Percentiles rank a stretch among this genome's conserved stretches.
Conservation (phyloP, 2,797 vertebrate species). For the Toxotes lorentzi region DNA sequence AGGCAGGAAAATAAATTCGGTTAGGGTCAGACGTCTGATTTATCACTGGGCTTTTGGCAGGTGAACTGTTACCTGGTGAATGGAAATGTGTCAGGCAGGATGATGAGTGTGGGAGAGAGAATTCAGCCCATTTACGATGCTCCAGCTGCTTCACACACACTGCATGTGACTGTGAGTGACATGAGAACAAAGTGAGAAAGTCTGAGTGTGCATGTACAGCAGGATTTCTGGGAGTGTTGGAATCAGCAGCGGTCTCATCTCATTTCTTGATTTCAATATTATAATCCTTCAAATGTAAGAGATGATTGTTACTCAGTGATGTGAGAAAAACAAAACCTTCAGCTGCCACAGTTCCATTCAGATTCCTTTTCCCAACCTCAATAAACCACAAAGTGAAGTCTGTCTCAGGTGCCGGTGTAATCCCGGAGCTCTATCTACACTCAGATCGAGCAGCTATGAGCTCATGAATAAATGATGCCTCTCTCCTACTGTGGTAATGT, state of each 20-base stretch:
- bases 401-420: slow-evolving; percentile 23
- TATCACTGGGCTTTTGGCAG: slow-evolving; percentile 45
- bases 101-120: slow-evolving; percentile 40
- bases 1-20: slow-evolving; percentile 26
- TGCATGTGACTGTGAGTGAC: slow-evolving; percentile 25
- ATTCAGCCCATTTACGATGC: slow-evolving; percentile 60
- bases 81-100: slow-evolving; percentile 39
- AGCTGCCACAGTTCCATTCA: not conserved
- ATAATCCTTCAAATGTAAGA: slow-evolving; percentile 23
- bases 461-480: slow-evolving; percentile 73
- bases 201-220: slow-evolving; percentile 11
- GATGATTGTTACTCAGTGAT: not conserved
- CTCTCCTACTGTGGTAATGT: slow-evolving; percentile 47
- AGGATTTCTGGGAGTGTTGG: slow-evolving; percentile 7
- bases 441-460: slow-evolving; percentile 38
- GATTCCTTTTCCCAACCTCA: not conserved
- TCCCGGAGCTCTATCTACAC: slow-evolving; percentile 40
- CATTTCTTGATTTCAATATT: slow-evolving; percentile 12
- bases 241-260: slow-evolving; percentile 23
- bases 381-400: slow-evolving; percentile 17
- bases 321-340: slow-evolving; percentile 1
- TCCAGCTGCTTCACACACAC: slow-evolving; percentile 27
- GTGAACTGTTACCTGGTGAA: slow-evolving; percentile 38
- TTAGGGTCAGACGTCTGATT: slow-evolving; percentile 28
- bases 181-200: slow-evolving; percentile 14